Conservation (phyloP, 2,797 vertebrate genomes). For the Xenopus petersii region DNA sequence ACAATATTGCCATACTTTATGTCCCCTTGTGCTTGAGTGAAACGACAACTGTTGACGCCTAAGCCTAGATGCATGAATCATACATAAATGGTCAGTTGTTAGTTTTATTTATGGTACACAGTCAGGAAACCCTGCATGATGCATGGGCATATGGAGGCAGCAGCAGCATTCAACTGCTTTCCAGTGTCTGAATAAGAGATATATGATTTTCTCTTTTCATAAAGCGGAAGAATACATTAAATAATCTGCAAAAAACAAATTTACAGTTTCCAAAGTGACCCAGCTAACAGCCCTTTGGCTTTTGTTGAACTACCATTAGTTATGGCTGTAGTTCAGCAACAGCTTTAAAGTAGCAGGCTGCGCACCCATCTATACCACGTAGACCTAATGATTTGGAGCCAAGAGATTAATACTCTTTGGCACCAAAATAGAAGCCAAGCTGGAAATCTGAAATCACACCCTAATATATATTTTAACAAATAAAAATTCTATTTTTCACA, state of each 20-base stretch:
- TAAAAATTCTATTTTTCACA: too few relatives aligned
- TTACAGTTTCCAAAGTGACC: background rate
- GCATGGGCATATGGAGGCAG: background rate
- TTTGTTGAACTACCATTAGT: background rate
- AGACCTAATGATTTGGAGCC: background rate
- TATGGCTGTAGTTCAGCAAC: background rate
- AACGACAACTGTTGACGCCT: background rate
- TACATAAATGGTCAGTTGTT: slow-evolving; percentile 1
- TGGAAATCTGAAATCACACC: slow-evolving; percentile 2
- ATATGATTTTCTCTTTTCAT: slow-evolving; percentile 20
- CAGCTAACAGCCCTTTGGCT: background rate
- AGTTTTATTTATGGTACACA: background rate
- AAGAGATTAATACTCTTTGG: background rate
- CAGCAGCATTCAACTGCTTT: background rate
- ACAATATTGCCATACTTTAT: slow-evolving; percentile 15
- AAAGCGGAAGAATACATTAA: slow-evolving; percentile 41
- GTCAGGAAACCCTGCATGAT: background rate
- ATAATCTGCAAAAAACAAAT: slow-evolving; percentile 19
- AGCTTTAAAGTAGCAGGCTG: background rate
- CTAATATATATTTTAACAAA: background rate
- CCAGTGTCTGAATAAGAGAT: slow-evolving; percentile 20
- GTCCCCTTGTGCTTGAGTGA: slow-evolving; percentile 39
- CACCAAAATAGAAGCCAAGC: slow-evolving; percentile 1
- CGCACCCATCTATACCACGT: background rate
- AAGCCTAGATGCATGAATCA: background rate